Percentiles rank a stretch among this genome's conserved stretches.
phyloP scores from a whole-genome alignment of 2,888 invertebrate genomes.

The Microplitis manilae region DNA sequence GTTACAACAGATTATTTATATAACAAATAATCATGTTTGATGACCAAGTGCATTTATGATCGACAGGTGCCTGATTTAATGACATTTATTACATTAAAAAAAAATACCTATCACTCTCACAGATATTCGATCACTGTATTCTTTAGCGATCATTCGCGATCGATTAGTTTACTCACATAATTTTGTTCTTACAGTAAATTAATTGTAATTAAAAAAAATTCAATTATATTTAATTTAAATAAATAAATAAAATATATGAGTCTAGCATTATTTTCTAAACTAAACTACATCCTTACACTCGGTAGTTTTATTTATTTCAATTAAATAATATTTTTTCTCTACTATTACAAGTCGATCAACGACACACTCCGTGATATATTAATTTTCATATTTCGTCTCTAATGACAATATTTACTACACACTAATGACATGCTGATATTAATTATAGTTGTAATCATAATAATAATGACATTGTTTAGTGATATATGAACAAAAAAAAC shows the following conservation, averaged over 20 bases:
- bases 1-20: slow-evolving; percentile 5
- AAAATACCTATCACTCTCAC: not conserved
- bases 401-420: slow-evolving; percentile 38
- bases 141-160: slow-evolving; percentile 15
- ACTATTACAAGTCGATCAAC: slow-evolving; percentile 47
- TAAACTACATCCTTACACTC: slow-evolving; percentile 31
- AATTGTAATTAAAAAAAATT: not conserved
- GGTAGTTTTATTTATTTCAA: slow-evolving; percentile 22
- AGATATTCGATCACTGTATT: slow-evolving; percentile 24
- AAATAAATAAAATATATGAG: slow-evolving; percentile 1
- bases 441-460: slow-evolving; percentile 39
- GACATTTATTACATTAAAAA: not conserved
- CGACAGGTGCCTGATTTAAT: not conserved
- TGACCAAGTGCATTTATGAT: not conserved
- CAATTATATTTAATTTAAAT: not conserved
- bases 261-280: not conserved
- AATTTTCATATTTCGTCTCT: slow-evolving; percentile 38
- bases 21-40: not conserved
- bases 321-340: slow-evolving; percentile 33
- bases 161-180: slow-evolving; percentile 1
- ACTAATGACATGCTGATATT: slow-evolving; percentile 31
- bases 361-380: slow-evolving; percentile 42
- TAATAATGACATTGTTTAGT: slow-evolving; percentile 37
- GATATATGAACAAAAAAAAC: slow-evolving; percentile 13
- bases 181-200: not conserved